Conservation (phyloP, 2,888 invertebrate species). For the Apodemia hepburni region DNA sequence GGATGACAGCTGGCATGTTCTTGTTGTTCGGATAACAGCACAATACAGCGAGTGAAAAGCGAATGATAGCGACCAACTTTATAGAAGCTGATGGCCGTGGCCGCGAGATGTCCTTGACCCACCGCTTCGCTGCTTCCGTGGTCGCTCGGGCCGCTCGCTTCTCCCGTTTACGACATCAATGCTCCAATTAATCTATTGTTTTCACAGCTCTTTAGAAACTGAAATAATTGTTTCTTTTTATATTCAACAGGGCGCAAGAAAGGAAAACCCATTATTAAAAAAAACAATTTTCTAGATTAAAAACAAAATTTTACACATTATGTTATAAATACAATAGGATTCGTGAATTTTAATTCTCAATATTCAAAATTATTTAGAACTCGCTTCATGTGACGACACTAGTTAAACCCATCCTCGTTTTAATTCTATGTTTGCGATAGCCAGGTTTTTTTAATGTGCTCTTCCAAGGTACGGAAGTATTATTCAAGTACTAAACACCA, state of each 20-base stretch:
- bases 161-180: slow-evolving; percentile 39
- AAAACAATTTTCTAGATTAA: no score
- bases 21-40: slow-evolving; percentile 6
- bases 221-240: slow-evolving; percentile 12
- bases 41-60: slow-evolving; percentile 16
- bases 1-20: slow-evolving; percentile 9
- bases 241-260: slow-evolving; percentile 18
- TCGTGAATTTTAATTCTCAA: no score
- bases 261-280: not conserved
- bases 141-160: slow-evolving; percentile 40
- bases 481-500: no score
- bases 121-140: slow-evolving; percentile 35
- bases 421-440: no score
- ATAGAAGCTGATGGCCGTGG: slow-evolving; percentile 38
- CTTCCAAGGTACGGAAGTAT: no score
- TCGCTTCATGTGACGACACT: no score
- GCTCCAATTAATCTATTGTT: slow-evolving; percentile 36
- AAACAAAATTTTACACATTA: no score
- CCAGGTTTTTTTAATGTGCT: no score
- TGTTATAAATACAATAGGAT: no score
- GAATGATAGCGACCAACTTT: slow-evolving; percentile 35
- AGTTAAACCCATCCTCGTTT: no score
- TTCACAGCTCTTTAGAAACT: slow-evolving; percentile 22
- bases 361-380: no score
- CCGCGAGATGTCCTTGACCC: slow-evolving; percentile 60